phyloP scores from a whole-genome alignment of 2,113 vertebrate genomes.

The Otus sunia region DNA sequence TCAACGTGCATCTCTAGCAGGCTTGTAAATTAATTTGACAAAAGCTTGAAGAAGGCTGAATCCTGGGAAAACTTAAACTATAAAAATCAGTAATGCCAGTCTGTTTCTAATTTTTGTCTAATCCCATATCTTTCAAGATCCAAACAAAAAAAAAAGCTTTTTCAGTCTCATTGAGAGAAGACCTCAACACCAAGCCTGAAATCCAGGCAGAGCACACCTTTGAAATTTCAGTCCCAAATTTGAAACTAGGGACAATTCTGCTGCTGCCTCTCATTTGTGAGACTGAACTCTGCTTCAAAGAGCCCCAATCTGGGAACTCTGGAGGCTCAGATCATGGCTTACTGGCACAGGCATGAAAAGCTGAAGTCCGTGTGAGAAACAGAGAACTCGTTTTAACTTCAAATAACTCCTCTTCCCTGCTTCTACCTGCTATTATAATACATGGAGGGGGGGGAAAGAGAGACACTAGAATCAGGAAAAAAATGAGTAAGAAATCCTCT shows the following conservation, averaged over 20 bases:
- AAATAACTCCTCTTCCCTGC: not conserved
- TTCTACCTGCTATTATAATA: not conserved
- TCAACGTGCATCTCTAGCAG: not conserved
- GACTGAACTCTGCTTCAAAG: not conserved
- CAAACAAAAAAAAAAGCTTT: not conserved
- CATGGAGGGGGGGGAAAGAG: rapidly evolving
- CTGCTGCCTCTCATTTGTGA: not conserved
- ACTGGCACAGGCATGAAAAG: not conserved
- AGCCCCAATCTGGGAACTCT: not conserved
- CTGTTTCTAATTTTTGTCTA: not conserved
- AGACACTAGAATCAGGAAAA: not conserved
- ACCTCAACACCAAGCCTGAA: not conserved
- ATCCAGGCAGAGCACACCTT: not conserved
- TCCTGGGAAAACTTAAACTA: not conserved
- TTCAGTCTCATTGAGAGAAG: not conserved
- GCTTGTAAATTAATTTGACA: conserved; percentile 22
- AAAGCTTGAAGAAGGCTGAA: not conserved
- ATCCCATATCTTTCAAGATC: not conserved
- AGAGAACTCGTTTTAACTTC: not conserved
- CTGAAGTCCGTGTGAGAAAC: not conserved
- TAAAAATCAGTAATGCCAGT: not conserved
- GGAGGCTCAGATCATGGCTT: not conserved
- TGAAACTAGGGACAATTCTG: not conserved
- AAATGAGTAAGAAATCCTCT: not conserved
- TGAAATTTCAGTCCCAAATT: not conserved